Evolutionary conservation across 92 coral and sea anemone genomes (phyloP).

Genomic region (Heliopora coerulea): DNA sequence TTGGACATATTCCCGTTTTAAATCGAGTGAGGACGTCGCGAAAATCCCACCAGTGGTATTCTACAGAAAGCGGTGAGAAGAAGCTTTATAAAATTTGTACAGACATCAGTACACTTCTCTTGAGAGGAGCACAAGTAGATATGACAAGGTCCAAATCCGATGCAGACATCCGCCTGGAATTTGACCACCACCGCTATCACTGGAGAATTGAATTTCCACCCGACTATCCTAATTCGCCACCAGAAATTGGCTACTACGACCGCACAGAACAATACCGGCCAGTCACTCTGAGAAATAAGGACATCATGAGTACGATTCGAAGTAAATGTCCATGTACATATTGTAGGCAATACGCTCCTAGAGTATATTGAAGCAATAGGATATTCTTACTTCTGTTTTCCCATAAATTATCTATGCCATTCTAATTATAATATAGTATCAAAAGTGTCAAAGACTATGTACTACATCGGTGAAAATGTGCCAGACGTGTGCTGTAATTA

Average conservation of each 20-base stretch:
- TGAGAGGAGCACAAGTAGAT: neutral
- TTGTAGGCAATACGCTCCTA: neutral
- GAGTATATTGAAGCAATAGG: too few relatives aligned
- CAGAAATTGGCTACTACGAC: neutral
- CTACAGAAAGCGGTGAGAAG: conserved; percentile 5
- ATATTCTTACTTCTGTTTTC: too few relatives aligned
- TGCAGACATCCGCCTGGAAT: neutral
- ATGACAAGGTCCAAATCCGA: neutral
- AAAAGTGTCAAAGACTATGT: too few relatives aligned
- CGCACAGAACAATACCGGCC: neutral
- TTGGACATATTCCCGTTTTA: neutral
- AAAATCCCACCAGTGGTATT: neutral
- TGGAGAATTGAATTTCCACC: conserved; percentile 23
- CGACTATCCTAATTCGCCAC: neutral
- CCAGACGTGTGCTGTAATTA: too few relatives aligned
- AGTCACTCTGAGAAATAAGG: neutral
- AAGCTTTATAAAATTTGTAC: conserved; percentile 6
- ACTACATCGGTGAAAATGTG: too few relatives aligned
- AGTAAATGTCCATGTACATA: neutral
- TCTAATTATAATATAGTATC: too few relatives aligned
- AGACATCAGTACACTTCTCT: neutral
- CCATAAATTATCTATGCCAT: too few relatives aligned
- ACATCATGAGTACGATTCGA: neutral
- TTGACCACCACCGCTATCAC: neutral
- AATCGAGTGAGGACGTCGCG: neutral